Percentiles rank a stretch among this genome's conserved stretches.
Evolutionary conservation across 1,140 invertebrate genomes (phyloP).

Genomic region (Dinothrombium tinctorium): DNA sequence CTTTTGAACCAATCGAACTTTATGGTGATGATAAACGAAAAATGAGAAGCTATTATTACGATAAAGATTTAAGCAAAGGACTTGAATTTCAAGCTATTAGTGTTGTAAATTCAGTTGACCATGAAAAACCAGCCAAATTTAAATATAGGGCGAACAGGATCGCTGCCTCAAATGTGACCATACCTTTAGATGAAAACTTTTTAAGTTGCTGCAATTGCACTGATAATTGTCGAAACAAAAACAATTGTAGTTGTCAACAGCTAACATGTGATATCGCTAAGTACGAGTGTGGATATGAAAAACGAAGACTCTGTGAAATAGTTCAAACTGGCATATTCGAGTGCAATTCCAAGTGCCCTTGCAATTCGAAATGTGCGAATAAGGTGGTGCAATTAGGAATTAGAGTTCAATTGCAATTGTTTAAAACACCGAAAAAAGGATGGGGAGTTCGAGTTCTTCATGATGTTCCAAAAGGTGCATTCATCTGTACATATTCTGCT

Average conservation of each 20-base stretch:
- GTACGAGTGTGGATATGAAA: constrained; percentile 42
- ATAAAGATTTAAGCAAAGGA: constrained; percentile 4
- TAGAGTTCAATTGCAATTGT: constrained; percentile 7
- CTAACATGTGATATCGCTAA: constrained; percentile 23
- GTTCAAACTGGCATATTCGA: constrained; percentile 37
- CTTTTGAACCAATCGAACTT: neutral
- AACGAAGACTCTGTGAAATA: constrained; percentile 30
- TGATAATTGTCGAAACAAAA: constrained; percentile 22
- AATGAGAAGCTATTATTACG: neutral
- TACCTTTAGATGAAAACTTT: constrained; percentile 1
- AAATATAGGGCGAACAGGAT: neutral
- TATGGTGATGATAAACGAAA: neutral
- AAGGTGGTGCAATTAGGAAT: constrained; percentile 59
- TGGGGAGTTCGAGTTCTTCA: constrained; percentile 72
- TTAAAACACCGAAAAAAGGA: constrained; percentile 25
- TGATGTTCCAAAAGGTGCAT: constrained; percentile 42
- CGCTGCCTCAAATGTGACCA: neutral
- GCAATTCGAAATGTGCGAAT: constrained; percentile 42
- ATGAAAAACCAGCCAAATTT: neutral
- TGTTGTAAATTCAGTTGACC: constrained; percentile 1
- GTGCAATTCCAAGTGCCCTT: constrained; percentile 66
- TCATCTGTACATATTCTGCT: constrained; percentile 73
- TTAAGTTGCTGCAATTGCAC: constrained; percentile 46
- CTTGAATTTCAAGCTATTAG: constrained; percentile 4
- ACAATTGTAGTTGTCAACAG: constrained; percentile 21